Conservation (phyloP, 2,888 invertebrate genomes). For the Monoplex corrugatus region DNA sequence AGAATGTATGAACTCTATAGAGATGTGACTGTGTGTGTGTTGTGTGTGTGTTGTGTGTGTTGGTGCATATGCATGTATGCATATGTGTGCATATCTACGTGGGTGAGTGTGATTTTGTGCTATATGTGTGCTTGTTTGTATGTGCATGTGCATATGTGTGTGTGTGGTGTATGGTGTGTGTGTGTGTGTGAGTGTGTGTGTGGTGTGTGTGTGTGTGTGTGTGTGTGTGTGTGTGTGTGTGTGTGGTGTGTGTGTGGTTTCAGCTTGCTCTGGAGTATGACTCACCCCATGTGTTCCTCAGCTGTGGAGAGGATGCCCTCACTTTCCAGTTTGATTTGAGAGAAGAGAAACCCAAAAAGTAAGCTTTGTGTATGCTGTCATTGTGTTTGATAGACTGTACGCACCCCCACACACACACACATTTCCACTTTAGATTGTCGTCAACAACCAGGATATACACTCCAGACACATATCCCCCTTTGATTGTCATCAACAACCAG, state of each 20-base stretch:
- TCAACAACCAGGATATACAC: too few relatives aligned
- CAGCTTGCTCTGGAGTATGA: constrained; percentile 88
- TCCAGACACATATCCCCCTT: too few relatives aligned
- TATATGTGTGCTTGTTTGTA: not conserved
- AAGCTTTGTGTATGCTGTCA: too few relatives aligned
- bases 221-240: not conserved
- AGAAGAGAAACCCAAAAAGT: constrained; percentile 86
- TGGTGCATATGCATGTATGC: not conserved
- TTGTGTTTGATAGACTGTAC: too few relatives aligned
- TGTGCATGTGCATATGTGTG: not conserved
- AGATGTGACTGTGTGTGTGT: too few relatives aligned
- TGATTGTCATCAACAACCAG: too few relatives aligned
- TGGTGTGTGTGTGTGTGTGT: not conserved
- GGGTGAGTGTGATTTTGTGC: not conserved
- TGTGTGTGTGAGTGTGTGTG: constrained; percentile 14
- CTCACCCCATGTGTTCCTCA: constrained; percentile 89
- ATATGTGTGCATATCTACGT: not conserved
- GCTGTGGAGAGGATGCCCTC: constrained; percentile 93
- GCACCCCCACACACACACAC: too few relatives aligned
- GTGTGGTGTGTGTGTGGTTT: not conserved
- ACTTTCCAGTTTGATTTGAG: constrained; percentile 92
- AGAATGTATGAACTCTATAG: too few relatives aligned
- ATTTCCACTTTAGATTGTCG: too few relatives aligned
- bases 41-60: not conserved
- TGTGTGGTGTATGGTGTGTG: not conserved